Evolutionary conservation across 1,140 invertebrate genomes (phyloP), one percentile per base, ranked within the genome.

Genomic region (Drusus annulatus): DNA sequence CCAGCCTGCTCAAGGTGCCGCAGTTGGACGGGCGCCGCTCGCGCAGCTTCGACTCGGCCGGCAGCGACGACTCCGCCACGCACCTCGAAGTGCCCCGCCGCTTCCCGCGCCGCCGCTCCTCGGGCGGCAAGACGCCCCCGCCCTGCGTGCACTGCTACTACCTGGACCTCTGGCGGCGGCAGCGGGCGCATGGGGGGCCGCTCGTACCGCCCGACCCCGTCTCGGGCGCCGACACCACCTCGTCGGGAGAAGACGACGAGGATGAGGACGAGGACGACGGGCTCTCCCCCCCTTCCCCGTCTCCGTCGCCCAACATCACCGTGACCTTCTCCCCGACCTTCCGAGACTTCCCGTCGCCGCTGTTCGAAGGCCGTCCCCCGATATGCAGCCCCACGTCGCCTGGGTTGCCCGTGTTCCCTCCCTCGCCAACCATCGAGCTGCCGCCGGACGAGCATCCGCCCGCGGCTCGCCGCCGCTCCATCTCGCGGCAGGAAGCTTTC

Each of bases 401-500:
- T 0, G 87, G 88, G 0, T 86, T 85, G 4, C 84, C 84, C 19
- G 79, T 83, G 17, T 85, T 84, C 78, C 78, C 81, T 6, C 80
- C 80, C 54, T 84, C 90, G 28, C 90, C 90, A 0, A 87, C 90
- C 0, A 89, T 91, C 81, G 89, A 91, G 81, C 83, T 91, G 54
- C 89, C 91, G 81, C 91, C 90, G 7, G 86, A 83, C 21, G 89
- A 91, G 69, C 86, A 87, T 19, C 73, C 85, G 8, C 80, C 83
- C 23, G 86, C 89, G 3, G 81, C 86, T 45, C 88, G 91, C 79
- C 90, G 91, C 84, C 92, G 92, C 65, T 94, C 92, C 1, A 93
- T 94, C 36, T 93, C 95, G 54, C 90, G 95, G 7, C 94, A 96
- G 85, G 94, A 96, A 85, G 95, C 95, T 0, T 94, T 95, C 82